A percentile compares a stretch with the other conserved stretches of the same genome.
phyloP scores from a whole-genome alignment of 2,113 vertebrate species.

The Cololabis saira region DNA sequence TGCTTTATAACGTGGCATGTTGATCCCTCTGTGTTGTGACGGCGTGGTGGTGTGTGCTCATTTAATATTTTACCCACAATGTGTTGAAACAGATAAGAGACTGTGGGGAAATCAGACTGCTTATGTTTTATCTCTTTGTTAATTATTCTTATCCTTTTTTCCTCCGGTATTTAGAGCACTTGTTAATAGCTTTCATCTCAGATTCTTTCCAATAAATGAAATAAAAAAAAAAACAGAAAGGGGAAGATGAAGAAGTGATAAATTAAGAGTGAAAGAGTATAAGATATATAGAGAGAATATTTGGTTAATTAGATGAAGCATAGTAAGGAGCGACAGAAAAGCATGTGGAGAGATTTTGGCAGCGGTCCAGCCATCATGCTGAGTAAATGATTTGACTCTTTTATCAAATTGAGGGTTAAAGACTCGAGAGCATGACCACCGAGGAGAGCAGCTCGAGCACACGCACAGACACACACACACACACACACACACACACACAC shows the following conservation, averaged over 20 bases:
- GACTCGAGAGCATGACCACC: slow-evolving; percentile 28
- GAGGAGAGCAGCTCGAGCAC: slow-evolving; percentile 3
- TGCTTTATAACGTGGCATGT: slow-evolving; percentile 3
- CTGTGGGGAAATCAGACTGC: slow-evolving; percentile 64
- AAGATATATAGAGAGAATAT: slow-evolving; percentile 5
- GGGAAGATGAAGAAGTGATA: slow-evolving; percentile 15
- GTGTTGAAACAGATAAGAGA: slow-evolving; percentile 49
- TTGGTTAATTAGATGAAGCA: slow-evolving; percentile 9
- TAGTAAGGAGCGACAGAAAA: background rate
- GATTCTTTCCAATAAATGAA: slow-evolving; percentile 54
- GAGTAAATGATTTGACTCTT: slow-evolving; percentile 49
- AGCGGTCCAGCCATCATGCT: slow-evolving; percentile 32
- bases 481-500: background rate
- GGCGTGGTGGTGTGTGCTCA: background rate
- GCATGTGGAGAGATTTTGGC: slow-evolving; percentile 13
- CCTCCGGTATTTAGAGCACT: slow-evolving; percentile 54
- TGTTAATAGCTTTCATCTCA: slow-evolving; percentile 59
- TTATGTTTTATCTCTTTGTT: slow-evolving; percentile 63
- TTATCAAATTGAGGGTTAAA: slow-evolving; percentile 62
- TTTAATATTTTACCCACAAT: slow-evolving; percentile 3
- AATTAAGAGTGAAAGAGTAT: slow-evolving; percentile 11
- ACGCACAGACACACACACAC: background rate
- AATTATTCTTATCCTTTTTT: slow-evolving; percentile 64
- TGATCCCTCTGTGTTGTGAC: background rate
- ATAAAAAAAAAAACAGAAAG: slow-evolving; percentile 21